Conservation (phyloP, 2,797 vertebrate genomes). For the Sebastes steindachneri region DNA sequence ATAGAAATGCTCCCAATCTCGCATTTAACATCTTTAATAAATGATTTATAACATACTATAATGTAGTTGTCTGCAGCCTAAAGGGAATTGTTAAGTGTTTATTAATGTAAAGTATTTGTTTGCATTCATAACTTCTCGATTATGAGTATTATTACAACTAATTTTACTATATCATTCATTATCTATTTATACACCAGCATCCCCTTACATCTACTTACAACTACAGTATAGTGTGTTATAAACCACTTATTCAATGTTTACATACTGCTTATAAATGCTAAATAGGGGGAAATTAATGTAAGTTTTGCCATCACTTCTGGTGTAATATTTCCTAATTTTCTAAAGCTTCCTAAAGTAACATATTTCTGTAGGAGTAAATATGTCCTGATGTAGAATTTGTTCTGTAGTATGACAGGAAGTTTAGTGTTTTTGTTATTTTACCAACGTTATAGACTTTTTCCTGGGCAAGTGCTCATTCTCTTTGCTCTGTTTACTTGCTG, state of each 20-base stretch:
- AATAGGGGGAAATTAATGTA: rapidly evolving
- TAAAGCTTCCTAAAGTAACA: not conserved
- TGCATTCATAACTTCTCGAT: no score
- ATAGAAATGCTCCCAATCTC: no score
- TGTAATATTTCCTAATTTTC: not conserved
- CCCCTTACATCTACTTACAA: no score
- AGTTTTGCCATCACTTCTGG: not conserved
- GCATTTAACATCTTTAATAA: not conserved
- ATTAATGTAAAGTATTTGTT: no score
- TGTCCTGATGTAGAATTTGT: not conserved
- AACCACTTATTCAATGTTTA: no score
- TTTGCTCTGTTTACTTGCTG: not conserved
- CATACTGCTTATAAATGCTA: no score
- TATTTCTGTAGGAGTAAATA: not conserved
- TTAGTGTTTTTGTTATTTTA: not conserved
- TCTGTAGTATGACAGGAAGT: not conserved
- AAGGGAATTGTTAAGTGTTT: no score
- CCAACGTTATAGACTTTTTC: not conserved
- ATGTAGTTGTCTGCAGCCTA: not conserved
- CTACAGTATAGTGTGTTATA: no score
- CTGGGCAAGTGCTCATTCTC: not conserved
- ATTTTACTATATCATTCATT: no score
- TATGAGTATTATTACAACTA: no score
- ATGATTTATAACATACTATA: not conserved
- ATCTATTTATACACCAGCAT: no score